A percentile compares a stretch with the other conserved stretches of the same genome.
Conservation (phyloP, 1,140 invertebrate genomes). For the Saccostrea echinata region DNA sequence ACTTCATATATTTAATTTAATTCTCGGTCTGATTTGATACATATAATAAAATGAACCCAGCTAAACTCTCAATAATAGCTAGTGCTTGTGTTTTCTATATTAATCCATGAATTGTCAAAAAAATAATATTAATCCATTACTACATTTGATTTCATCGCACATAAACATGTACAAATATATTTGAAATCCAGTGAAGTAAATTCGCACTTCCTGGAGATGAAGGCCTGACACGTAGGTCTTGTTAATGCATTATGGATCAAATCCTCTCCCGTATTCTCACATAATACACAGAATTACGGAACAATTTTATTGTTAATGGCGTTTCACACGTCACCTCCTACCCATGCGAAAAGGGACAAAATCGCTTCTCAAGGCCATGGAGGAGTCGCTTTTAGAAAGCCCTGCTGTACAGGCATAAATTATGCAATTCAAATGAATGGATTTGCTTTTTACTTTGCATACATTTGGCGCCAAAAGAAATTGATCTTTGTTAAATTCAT, state of each 20-base stretch:
- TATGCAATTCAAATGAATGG: conserved; percentile 16
- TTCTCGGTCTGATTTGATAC: too few species aligned
- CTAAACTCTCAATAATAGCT: too few species aligned
- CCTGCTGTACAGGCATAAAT: background rate
- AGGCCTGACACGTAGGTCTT: background rate
- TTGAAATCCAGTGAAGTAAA: background rate
- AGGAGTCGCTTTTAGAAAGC: background rate
- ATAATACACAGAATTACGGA: background rate
- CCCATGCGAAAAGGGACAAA: background rate
- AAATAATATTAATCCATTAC: too few species aligned
- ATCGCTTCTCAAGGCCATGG: background rate
- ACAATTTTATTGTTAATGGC: conserved; percentile 9
- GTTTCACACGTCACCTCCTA: background rate
- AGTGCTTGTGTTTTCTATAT: too few species aligned
- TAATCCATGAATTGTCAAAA: too few species aligned
- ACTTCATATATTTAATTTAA: too few species aligned
- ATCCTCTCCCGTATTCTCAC: background rate
- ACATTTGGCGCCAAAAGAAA: conserved; percentile 38
- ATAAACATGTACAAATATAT: background rate
- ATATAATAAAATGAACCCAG: too few species aligned
- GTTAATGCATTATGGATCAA: background rate
- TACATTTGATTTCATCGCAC: too few species aligned
- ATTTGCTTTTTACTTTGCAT: conserved; percentile 18
- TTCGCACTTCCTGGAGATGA: background rate
- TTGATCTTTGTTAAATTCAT: conserved; percentile 9